A percentile compares a stretch with the other conserved stretches of the same genome.
phyloP scores from a whole-genome alignment of 2,888 invertebrate species.

The Orthosia gracilis region DNA sequence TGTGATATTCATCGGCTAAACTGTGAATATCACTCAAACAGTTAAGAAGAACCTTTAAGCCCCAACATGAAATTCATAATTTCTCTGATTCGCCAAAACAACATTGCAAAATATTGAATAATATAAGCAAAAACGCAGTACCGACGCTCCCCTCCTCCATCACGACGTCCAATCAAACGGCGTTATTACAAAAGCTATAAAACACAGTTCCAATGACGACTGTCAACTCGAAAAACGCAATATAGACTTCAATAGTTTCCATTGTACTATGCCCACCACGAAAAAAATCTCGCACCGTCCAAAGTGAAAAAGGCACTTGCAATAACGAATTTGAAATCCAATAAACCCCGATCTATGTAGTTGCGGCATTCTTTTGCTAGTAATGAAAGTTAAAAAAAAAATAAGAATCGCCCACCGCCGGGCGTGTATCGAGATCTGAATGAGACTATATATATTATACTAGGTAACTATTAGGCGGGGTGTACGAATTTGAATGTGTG shows the following conservation, averaged over 20 bases:
- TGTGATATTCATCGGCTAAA: too few relatives aligned
- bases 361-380: constrained; percentile 68
- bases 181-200: constrained; percentile 82
- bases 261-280: constrained; percentile 74
- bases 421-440: constrained; percentile 44
- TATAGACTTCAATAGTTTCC: constrained; percentile 78
- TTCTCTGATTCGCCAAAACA: not conserved
- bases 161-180: constrained; percentile 50
- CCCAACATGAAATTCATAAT: too few relatives aligned
- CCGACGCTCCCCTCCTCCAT: not conserved
- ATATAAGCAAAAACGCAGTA: not conserved
- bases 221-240: constrained; percentile 82
- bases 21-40: not conserved
- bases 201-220: constrained; percentile 75
- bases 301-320: constrained; percentile 84
- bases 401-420: constrained; percentile 30
- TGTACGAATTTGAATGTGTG: not conserved
- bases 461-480: not conserved
- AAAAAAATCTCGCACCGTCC: constrained; percentile 79
- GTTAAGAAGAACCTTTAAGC: too few relatives aligned
- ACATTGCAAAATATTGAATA: not conserved
- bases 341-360: constrained; percentile 76
- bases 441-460: constrained; percentile 36
- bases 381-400: constrained; percentile 58
- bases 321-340: constrained; percentile 88